Evolutionary conservation across 2,888 invertebrate genomes (phyloP), one percentile per base, ranked within the genome.

Genomic region (Bimastos eiseni): DNA sequence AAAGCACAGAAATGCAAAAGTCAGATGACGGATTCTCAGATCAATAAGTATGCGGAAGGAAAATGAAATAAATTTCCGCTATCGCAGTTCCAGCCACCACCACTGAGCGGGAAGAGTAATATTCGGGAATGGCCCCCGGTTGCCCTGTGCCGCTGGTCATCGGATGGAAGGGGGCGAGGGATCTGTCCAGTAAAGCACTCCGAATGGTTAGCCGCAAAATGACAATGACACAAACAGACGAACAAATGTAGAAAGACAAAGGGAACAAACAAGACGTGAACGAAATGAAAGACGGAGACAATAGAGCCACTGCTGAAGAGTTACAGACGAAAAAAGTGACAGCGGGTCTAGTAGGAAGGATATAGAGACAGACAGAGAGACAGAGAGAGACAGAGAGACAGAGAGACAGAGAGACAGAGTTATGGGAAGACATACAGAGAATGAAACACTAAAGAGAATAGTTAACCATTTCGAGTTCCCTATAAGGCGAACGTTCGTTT

Each of bases 51-150:
- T 70, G 30, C 30, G 70, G 70, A 70, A n/a, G 70, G n/a, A 70
- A 70, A 70, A 70, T 70, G 70, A 70, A 70, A 70, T 70, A 70
- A 70, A 70, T 70, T 70, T 70, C 70, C 70, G 70, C 70, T 70
- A 70, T 70, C 70, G 70, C 70, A 70, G 70, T 70, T n/a, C 70
- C 70, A 70, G 70, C 70, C 30, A 13, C 30, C 17, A n/a, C 70
- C n/a, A 11, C 30, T 5, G n/a, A 30, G n/a, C 70, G n/a, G 8
- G 70, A 70, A 70, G 30, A n/a, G 30, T 70, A 70, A 70, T 70
- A 70, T 70, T 70, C n/a, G n/a, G 70, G 70, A 70, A 70, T 70
- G n/a, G 70, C n/a, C 70, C n/a, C 30, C 70, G n/a, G 70, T 70
- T 13, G 70, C 44, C 44, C 19, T 19, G 44, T 4, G 24, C 21